Evolutionary conservation across 2,888 invertebrate genomes (phyloP).

Genomic region (Phyto melanocephala): DNA sequence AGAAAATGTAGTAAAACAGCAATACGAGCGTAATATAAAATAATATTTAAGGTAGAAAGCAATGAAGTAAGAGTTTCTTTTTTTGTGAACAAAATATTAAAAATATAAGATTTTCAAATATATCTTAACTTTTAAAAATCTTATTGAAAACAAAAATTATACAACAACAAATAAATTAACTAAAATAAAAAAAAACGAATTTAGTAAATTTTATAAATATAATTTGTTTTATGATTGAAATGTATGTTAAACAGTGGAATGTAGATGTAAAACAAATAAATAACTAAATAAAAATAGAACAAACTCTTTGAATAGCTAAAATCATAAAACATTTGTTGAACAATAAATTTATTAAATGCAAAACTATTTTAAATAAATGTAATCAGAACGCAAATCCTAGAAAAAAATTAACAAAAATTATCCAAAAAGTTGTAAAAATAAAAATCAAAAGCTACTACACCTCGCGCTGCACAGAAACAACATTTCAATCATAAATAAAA

Average conservation of each 20-base stretch:
- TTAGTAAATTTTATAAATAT: slow-evolving; percentile 35
- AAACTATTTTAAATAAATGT: background rate
- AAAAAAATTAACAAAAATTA: background rate
- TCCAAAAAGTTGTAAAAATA: background rate
- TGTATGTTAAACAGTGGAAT: slow-evolving; percentile 77
- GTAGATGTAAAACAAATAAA: slow-evolving; percentile 46
- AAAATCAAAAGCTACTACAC: slow-evolving; percentile 71
- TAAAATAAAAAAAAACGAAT: background rate
- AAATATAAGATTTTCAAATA: no score
- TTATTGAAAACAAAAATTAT: no score
- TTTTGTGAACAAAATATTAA: no score
- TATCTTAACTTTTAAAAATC: background rate
- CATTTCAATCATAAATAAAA: slow-evolving; percentile 79
- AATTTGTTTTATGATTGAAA: slow-evolving; percentile 79
- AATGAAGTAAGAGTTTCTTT: no score
- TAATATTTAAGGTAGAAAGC: background rate
- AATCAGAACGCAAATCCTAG: background rate
- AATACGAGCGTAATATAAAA: background rate
- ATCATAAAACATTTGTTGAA: slow-evolving; percentile 61
- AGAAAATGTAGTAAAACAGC: background rate
- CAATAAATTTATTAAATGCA: slow-evolving; percentile 27
- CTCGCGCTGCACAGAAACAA: slow-evolving; percentile 80
- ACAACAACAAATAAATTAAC: no score
- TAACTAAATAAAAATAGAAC: slow-evolving; percentile 22
- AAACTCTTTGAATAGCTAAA: slow-evolving; percentile 33